Base-by-base conservation (phyloP, 2,888 invertebrate genomes). In the Erebia palarica region DNA sequence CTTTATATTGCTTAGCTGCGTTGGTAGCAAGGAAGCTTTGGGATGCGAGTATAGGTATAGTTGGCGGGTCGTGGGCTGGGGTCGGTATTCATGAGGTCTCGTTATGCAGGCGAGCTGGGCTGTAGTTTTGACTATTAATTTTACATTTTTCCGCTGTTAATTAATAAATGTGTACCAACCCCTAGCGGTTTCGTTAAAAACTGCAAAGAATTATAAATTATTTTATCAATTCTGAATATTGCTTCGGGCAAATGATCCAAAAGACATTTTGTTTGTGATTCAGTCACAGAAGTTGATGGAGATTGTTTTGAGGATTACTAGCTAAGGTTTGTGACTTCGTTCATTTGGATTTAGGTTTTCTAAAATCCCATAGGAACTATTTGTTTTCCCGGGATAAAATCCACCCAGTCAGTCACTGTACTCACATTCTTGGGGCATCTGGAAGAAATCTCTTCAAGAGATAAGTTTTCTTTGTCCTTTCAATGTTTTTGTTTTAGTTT, bases 61-160 rank as follows among this genome's bases (percentile, higher is more conserved):
- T 21, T 10, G 11, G 11, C 27, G 13, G 57, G 13, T 10, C 13
- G 11, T 13, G 5, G 11, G 18, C 63, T 16, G 18, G 16, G 47
- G 16, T 36, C 42, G 21, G 63, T 63, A 63, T 63, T 63, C 47
- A 63, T 63, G 63, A 63, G 61, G 18, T 13, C 63, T 63, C 63
- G 63, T 63, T 63, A 63, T 11, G 61, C 47, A 14, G 47, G 3
- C n/a, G 13, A 21, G 11, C 36, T 8, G 7, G 9, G 42, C 21
- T 21, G 21, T 57, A 27, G 57, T 57, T 63, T 11, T 21, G 63
- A 63, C 63, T 63, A 18, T 63, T 63, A 21, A 63, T 63, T 61
- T 47, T 47, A 47, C 61, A 44, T 44, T 61, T 63, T 63, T 63
- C 10, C 63, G 63, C 13, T 9, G 63, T 47, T 44, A 63, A 63